Evolutionary conservation across 1,140 invertebrate species (phyloP), one percentile per base, ranked within the genome.

Genomic region (Pseudomyrmex sp.): DNA sequence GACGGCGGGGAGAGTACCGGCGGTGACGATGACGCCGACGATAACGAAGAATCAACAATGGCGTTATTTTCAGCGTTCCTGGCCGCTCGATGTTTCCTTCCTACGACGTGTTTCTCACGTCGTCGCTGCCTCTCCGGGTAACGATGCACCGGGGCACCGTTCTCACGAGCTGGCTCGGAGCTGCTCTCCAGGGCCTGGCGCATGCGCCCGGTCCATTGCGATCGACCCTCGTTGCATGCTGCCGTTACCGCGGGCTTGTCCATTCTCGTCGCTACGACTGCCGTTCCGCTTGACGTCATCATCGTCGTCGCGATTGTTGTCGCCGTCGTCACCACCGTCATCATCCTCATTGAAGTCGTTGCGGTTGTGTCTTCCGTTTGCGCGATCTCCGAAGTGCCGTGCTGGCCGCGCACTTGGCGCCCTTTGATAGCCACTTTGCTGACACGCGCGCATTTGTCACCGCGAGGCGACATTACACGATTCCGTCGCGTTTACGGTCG

Each of bases 191-290:
- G 91, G 91, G 89, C 70, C 44, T 90, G 90, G 83, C 93, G 93
- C 93, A 91, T 87, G 93, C 92, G 93, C 91, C 86, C 65, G 48
- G 52, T 13, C 75, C 63, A 82, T 85, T 69, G 35, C 75, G 86
- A 93, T 93, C 92, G 92, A 93, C 92, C 90, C 89, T 91, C 90
- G 62, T 77, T 77, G 82, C 87, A 66, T 61, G 84, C 86, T 61
- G 80, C 63, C 48, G 54, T 74, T 72, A 79, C 83, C 76, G 20
- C 73, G 50, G 83, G 75, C 83, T 89, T 85, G 59, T 72, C 76
- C 84, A 69, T 84, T 77, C 58, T 87, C 63, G 63, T 82, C 15
- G 56, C 18, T n/a, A 48, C 56, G 54, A 80, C 54, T 48, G 44
- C 76, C 46, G 66, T 80, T 70, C 15, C 76, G 54, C 68, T 80